A percentile compares a stretch with the other conserved stretches of the same genome.
Conservation (phyloP, 2,888 invertebrate species). For the Tromatobia lineatoria region DNA sequence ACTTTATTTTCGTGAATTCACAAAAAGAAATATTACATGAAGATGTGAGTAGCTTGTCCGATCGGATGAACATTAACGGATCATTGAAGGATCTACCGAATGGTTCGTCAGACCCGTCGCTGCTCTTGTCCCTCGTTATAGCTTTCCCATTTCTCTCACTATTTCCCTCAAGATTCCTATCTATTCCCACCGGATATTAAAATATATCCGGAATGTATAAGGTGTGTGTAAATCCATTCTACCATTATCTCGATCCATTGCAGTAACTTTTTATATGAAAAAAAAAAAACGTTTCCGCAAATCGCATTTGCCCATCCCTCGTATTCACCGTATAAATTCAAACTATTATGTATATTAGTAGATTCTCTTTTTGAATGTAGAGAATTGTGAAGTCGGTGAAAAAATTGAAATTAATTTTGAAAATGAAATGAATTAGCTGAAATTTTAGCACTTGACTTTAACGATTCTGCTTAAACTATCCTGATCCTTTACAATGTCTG, state of each 20-base stretch:
- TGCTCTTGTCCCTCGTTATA: background rate
- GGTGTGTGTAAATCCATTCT: background rate
- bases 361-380: background rate
- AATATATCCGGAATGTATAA: conserved; percentile 1
- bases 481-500: no score
- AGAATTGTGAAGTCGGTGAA: no score
- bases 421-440: no score
- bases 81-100: background rate
- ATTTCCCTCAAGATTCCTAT: conserved; percentile 3
- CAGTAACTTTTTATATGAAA: background rate
- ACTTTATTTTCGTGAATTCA: background rate
- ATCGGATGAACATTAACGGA: conserved; percentile 12
- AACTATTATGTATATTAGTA: no score
- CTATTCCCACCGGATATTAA: conserved; percentile 11
- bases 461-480: no score
- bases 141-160: background rate
- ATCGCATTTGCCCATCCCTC: background rate
- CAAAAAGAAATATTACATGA: background rate
- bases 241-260: background rate
- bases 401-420: no score
- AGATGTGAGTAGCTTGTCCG: background rate
- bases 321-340: no score
- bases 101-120: conserved; percentile 38
- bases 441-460: no score
- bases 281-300: background rate